Evolutionary conservation across 1,140 invertebrate species (phyloP).

Genomic region (Drosophila arawakana): DNA sequence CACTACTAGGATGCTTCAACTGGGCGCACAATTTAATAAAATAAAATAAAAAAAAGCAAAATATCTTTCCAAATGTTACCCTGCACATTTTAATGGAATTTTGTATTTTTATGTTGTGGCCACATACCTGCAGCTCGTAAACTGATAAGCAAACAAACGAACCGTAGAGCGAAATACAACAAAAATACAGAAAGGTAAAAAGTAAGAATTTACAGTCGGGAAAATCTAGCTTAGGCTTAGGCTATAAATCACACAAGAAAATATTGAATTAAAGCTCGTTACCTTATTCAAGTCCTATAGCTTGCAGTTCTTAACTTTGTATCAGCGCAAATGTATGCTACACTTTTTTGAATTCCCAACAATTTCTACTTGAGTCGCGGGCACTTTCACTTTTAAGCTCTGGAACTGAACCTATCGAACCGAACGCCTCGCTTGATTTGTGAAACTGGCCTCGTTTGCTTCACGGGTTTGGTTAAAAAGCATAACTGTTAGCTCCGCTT

Average conservation of each 20-base stretch:
- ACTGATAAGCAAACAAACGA: conserved; percentile 6
- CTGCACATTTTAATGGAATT: conserved; percentile 45
- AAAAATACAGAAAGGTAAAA: not conserved
- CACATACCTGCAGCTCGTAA: conserved; percentile 49
- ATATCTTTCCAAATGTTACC: conserved; percentile 14
- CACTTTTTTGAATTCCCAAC: conserved; percentile 61
- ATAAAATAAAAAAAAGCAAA: not conserved
- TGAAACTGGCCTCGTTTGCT: conserved; percentile 82
- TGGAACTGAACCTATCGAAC: conserved; percentile 74
- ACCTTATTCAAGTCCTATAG: conserved; percentile 22
- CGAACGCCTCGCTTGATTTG: conserved; percentile 81
- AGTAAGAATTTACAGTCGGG: not conserved
- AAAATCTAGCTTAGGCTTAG: conserved; percentile 12
- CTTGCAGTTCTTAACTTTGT: not conserved
- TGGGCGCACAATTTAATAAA: conserved; percentile 35
- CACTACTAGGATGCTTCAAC: conserved; percentile 23
- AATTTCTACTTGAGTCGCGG: conserved; percentile 51
- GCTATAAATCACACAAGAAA: conserved; percentile 2
- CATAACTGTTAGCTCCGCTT: conserved; percentile 48
- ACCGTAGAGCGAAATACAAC: not conserved
- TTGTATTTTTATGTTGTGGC: conserved; percentile 37
- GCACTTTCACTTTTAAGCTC: conserved; percentile 68
- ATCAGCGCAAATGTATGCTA: conserved; percentile 51
- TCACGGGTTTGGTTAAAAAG: conserved; percentile 67
- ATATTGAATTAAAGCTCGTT: conserved; percentile 35